A percentile compares a stretch with the other conserved stretches of the same genome.
Conservation (phyloP, 2,113 vertebrate species). For the Rhabdomys dilectus region DNA sequence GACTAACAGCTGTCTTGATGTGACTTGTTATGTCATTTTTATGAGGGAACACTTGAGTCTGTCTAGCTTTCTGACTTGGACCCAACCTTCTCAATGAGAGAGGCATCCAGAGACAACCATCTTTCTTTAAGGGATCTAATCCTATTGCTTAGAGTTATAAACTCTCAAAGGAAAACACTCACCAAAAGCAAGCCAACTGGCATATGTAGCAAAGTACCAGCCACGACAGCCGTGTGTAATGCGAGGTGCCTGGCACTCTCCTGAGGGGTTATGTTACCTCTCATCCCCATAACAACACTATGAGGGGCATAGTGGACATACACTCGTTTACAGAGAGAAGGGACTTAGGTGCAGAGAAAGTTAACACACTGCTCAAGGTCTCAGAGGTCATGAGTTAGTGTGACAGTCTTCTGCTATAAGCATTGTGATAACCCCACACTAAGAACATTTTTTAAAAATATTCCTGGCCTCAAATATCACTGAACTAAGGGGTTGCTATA, state of each 20-base stretch:
- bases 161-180: constrained; percentile 29
- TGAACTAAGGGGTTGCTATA: neutral
- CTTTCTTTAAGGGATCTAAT: constrained; percentile 33
- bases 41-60: constrained; percentile 34
- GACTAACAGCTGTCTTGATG: neutral
- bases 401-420: neutral
- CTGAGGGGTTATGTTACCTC: neutral
- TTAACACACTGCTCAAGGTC: neutral
- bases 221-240: neutral
- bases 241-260: neutral
- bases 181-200: neutral
- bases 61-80: constrained; percentile 1
- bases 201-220: constrained; percentile 21
- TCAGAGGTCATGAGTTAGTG: neutral
- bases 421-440: neutral
- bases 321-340: neutral
- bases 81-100: constrained; percentile 1
- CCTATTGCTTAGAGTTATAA: neutral
- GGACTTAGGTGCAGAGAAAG: neutral
- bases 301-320: neutral
- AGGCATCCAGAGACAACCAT: neutral
- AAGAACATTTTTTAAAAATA: neutral
- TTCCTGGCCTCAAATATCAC: neutral
- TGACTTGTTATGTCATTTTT: neutral
- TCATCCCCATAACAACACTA: neutral